Base-by-base conservation (phyloP, 1,140 invertebrate genomes). In the Cydia splendana region DNA sequence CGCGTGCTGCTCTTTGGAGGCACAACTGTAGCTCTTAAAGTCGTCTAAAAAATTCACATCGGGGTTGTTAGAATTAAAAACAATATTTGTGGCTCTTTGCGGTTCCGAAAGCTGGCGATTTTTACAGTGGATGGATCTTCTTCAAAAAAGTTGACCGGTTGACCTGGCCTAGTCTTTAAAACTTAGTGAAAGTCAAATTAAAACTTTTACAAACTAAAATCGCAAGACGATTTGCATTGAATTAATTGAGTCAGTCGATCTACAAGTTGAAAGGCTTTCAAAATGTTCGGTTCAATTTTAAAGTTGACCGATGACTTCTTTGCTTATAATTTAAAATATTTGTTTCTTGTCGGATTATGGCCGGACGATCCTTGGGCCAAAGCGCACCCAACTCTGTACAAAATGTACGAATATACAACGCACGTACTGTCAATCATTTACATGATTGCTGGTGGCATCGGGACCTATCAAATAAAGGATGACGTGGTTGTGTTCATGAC, bases 271-370 rank as follows among this genome's bases (percentile, higher is more conserved):
- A 84, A 85, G 84, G 62, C 77, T 42, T 28, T 81, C 75, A 62
- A 77, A 7, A 79, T 76, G 24, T 65, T 83, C 34, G 75, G 75
- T 34, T 62, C 78, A 78, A 75, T 76, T 62, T 80, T 78, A 75
- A 67, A 77, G 48, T 38, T 53, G 5, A 76, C 80, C 13, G 75
- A 79, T 65, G 77, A 87, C 80, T 85, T 86, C 77, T 89, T 92
- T 80, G 84, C 83, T 20, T 90, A 89, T 62, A 92, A 92, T 79
- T 78, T 91, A 67, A 85, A 87, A 81, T 91, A 82, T 79, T 78
- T 92, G 5, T 85, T 83, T 71, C 82, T 79, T 18, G 84, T 88
- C 10, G 91, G 91, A 12, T 79, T 92, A 75, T 92, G 91, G 91
- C 86, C 87, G 18, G 79, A 80, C n/a, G 78, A 90, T 13, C 65